A percentile compares a stretch with the other conserved stretches of the same genome.
Conservation (phyloP, 2,888 invertebrate genomes). For the Halictus ligatus region DNA sequence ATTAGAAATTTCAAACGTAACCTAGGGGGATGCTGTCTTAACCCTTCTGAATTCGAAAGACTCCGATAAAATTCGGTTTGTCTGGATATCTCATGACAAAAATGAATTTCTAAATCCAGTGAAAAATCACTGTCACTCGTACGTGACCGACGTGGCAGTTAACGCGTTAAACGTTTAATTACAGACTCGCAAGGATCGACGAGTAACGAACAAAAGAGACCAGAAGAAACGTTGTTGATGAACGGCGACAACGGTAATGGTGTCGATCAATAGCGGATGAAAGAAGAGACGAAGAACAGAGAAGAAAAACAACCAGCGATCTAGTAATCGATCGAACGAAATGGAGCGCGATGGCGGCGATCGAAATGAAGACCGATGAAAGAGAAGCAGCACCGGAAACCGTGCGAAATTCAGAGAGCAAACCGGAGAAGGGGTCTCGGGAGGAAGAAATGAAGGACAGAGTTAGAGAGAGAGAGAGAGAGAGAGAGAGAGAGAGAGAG, state of each 20-base stretch:
- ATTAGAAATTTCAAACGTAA: too few relatives aligned
- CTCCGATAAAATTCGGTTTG: too few relatives aligned
- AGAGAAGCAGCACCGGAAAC: slow-evolving; percentile 24
- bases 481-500: slow-evolving; percentile 37
- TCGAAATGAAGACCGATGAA: slow-evolving; percentile 20
- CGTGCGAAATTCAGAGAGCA: not conserved
- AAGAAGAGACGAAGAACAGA: not conserved
- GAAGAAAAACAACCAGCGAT: not conserved
- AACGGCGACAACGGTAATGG: not conserved
- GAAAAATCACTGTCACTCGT: too few relatives aligned
- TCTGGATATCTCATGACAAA: too few relatives aligned
- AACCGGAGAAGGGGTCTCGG: slow-evolving; percentile 18
- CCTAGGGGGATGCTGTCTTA: too few relatives aligned
- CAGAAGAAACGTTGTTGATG: not conserved
- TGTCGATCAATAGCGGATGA: not conserved
- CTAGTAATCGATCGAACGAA: not conserved
- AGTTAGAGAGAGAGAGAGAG: slow-evolving; percentile 36
- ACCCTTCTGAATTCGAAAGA: too few relatives aligned
- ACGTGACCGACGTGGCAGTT: too few relatives aligned
- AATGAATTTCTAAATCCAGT: too few relatives aligned
- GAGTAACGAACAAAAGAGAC: slow-evolving; percentile 17
- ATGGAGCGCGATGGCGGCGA: not conserved
- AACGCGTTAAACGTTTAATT: slow-evolving; percentile 21
- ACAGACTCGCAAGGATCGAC: slow-evolving; percentile 36
- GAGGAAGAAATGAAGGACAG: slow-evolving; percentile 24